phyloP scores from a whole-genome alignment of 2,888 invertebrate species.

The Amblyjoppa proteus region DNA sequence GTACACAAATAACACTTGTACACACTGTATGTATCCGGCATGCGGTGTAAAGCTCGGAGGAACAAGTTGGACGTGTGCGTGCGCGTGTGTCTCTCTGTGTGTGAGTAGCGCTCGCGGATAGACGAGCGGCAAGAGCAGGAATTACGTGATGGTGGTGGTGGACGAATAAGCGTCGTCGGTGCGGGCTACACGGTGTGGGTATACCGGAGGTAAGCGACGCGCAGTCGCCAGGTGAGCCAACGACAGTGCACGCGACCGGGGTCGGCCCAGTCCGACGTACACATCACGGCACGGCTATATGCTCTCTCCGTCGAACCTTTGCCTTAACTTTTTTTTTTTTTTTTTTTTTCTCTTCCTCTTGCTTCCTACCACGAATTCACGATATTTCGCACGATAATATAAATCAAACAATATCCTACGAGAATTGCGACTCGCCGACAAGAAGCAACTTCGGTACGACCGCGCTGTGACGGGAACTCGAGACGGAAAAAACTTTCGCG shows the following conservation, averaged over 20 bases:
- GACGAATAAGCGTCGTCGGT: conserved; percentile 56
- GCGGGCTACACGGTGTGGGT: conserved; percentile 54
- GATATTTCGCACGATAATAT: not conserved
- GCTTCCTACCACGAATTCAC: not conserved
- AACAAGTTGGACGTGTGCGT: conserved; percentile 8
- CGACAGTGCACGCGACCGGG: conserved; percentile 75
- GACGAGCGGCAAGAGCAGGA: conserved; percentile 24
- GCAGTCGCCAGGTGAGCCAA: conserved; percentile 84
- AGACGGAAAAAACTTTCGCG: not conserved
- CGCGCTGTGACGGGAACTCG: not conserved
- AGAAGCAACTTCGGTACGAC: not conserved
- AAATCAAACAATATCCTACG: not conserved
- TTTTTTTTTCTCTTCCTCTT: not conserved
- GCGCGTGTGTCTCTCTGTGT: not conserved
- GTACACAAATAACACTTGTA: not conserved
- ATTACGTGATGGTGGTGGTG: conserved; percentile 47
- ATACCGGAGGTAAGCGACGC: conserved; percentile 73
- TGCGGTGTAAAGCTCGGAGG: conserved; percentile 8
- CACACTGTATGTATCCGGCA: not conserved
- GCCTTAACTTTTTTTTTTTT: not conserved
- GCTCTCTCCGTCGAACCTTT: conserved; percentile 58
- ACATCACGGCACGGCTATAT: conserved; percentile 69
- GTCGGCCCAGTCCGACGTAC: conserved; percentile 72
- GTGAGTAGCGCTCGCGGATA: conserved; percentile 7
- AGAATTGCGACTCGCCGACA: not conserved